Conservation (phyloP, 2,797 vertebrate genomes). For the Saxicola maurus region DNA sequence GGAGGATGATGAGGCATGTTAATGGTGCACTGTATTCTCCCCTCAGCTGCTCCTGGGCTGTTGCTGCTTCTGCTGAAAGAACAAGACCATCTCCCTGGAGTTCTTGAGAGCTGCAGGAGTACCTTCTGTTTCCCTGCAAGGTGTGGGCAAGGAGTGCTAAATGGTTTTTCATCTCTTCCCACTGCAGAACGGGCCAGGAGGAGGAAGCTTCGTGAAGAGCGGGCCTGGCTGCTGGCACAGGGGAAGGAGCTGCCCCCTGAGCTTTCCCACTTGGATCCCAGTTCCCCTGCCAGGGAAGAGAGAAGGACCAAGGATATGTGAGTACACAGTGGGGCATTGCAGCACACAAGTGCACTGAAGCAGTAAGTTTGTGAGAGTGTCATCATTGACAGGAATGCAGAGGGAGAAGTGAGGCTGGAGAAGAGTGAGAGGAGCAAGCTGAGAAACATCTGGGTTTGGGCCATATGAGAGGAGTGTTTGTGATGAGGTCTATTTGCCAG, state of each 20-base stretch:
- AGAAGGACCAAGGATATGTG: constrained; percentile 88
- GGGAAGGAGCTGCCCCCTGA: constrained; percentile 92
- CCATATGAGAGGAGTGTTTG: neutral
- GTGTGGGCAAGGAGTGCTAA: neutral
- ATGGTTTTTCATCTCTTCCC: neutral
- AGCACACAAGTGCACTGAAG: accelerated
- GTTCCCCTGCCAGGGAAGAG: constrained; percentile 81
- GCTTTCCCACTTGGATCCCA: constrained; percentile 87
- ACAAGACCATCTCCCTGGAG: neutral
- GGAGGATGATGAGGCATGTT: neutral
- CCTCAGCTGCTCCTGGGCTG: neutral
- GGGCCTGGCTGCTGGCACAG: constrained; percentile 90
- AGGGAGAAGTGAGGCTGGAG: neutral
- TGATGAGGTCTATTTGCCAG: neutral
- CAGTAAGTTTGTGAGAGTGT: neutral
- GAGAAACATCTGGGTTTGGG: neutral
- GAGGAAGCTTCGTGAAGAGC: constrained; percentile 90
- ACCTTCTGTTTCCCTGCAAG: neutral
- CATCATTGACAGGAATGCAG: neutral
- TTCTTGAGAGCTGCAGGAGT: neutral
- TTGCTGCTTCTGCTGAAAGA: neutral
- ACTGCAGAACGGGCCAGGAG: constrained; percentile 87
- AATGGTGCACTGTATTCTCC: neutral
- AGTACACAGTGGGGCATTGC: constrained; percentile 16
- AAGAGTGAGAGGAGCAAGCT: neutral